A percentile compares a stretch with the other conserved stretches of the same genome.
Conservation (phyloP, 1,140 invertebrate species). For the Heliconius nattereri region DNA sequence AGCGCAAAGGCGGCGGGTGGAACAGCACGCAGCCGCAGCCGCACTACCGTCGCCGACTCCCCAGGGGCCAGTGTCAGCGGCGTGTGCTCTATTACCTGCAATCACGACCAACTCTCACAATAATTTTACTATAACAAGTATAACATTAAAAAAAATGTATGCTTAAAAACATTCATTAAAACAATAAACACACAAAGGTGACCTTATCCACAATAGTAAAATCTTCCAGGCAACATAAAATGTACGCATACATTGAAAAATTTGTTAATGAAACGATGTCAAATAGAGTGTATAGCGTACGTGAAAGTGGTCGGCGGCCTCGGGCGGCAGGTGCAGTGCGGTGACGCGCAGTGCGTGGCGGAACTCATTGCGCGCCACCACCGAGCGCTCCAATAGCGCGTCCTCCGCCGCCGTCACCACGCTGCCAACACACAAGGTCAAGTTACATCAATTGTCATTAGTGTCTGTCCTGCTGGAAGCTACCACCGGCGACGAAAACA, state of each 20-base stretch:
- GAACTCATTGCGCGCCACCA: conserved; percentile 61
- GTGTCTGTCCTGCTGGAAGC: too few relatives aligned
- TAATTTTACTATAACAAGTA: not conserved
- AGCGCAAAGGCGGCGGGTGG: conserved; percentile 41
- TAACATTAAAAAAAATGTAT: not conserved
- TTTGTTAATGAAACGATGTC: too few relatives aligned
- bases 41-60: conserved; percentile 26
- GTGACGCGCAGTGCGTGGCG: conserved; percentile 42
- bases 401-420: conserved; percentile 33
- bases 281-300: conserved; percentile 35
- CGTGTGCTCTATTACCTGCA: conserved; percentile 36
- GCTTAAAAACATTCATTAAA: not conserved
- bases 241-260: too few relatives aligned
- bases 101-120: not conserved
- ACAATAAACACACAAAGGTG: too few relatives aligned
- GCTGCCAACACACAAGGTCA: conserved; percentile 2
- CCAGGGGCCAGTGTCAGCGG: conserved; percentile 42
- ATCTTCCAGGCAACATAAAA: too few relatives aligned
- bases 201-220: too few relatives aligned
- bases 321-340: conserved; percentile 38
- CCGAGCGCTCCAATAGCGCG: conserved; percentile 40
- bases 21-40: conserved; percentile 39
- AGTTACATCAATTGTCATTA: too few relatives aligned
- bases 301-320: conserved; percentile 47
- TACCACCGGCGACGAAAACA: too few relatives aligned